A percentile compares a stretch with the other conserved stretches of the same genome.
Conservation (phyloP, 2,113 vertebrate genomes). For the Rallus limicola region DNA sequence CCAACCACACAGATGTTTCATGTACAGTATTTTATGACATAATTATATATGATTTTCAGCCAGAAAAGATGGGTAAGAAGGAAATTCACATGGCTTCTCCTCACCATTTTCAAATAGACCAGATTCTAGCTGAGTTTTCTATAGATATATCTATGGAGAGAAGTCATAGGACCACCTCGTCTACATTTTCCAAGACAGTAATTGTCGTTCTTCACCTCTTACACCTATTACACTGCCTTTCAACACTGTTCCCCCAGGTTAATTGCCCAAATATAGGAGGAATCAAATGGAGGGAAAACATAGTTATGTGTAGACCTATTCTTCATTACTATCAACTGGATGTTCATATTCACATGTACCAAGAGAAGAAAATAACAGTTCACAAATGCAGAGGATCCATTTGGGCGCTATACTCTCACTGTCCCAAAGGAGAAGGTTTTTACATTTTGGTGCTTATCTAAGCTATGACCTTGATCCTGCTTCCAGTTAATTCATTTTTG, state of each 20-base stretch:
- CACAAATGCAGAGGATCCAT: background rate
- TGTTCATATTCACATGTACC: background rate
- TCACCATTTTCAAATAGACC: background rate
- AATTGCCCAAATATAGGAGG: background rate
- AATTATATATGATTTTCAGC: background rate
- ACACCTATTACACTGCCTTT: background rate
- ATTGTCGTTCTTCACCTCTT: background rate
- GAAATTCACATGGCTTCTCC: background rate
- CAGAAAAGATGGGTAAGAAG: background rate
- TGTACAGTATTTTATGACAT: background rate
- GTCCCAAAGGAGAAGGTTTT: background rate
- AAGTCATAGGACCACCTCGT: background rate
- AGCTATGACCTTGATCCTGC: background rate
- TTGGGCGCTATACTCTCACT: background rate
- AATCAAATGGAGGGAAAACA: background rate
- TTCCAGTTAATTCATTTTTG: background rate
- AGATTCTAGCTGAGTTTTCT: background rate
- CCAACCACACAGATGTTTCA: background rate
- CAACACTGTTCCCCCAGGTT: background rate
- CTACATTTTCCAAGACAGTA: accelerated
- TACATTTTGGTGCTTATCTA: background rate
- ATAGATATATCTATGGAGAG: background rate
- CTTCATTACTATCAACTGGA: background rate
- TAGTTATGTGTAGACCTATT: background rate
- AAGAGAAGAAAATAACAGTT: background rate